phyloP scores from a whole-genome alignment of 2,797 vertebrate genomes.

The Borostomias antarcticus region DNA sequence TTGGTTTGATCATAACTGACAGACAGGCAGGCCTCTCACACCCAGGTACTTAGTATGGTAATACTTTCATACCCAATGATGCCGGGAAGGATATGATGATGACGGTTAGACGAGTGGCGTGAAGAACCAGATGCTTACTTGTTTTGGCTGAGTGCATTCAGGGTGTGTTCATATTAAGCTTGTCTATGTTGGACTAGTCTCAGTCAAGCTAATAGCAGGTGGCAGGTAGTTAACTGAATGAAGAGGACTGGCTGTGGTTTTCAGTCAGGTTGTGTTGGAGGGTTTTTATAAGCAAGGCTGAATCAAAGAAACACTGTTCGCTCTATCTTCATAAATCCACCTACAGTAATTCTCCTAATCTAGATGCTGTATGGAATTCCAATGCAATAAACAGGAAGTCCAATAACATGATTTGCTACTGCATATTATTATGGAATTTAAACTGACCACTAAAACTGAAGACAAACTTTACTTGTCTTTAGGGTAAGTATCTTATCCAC shows the following conservation, averaged over 20 bases:
- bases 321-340: not conserved
- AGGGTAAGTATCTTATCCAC: not conserved
- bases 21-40: not conserved
- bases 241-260: not conserved
- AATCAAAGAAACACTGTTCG: not conserved
- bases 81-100: not conserved
- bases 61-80: constrained; percentile 16
- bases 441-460: not conserved
- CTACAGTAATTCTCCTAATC: not conserved
- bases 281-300: not conserved
- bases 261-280: not conserved
- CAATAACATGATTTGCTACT: not conserved
- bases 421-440: not conserved
- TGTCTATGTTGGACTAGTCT: not conserved
- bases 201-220: not conserved
- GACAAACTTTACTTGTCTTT: not conserved
- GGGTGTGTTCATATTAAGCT: constrained; percentile 1
- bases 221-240: constrained; percentile 12
- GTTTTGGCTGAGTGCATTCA: not conserved
- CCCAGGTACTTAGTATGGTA: constrained; percentile 16
- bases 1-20: constrained; percentile 1
- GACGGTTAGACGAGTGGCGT: constrained; percentile 6
- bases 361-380: not conserved
- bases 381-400: not conserved
- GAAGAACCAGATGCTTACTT: constrained; percentile 16